Conservation (phyloP, 2,888 invertebrate genomes). For the Acleris holmiana region DNA sequence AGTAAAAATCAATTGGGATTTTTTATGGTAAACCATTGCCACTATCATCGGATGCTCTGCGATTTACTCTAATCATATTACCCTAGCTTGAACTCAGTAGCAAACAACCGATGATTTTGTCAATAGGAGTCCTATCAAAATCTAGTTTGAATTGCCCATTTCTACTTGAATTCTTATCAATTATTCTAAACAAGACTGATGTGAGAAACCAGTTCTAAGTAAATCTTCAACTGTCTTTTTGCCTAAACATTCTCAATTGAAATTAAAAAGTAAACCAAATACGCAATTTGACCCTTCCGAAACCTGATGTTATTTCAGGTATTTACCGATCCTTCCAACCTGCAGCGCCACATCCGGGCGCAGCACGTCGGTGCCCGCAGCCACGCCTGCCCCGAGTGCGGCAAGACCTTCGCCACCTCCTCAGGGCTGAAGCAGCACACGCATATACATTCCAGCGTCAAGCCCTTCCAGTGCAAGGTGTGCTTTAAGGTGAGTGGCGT, state of each 20-base stretch:
- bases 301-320: conserved; percentile 88
- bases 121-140: too few relatives aligned
- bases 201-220: too few relatives aligned
- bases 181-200: too few relatives aligned
- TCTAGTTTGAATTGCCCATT: too few relatives aligned
- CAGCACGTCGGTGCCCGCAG: conserved; percentile 98
- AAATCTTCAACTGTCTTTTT: too few relatives aligned
- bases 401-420: conserved; percentile 98
- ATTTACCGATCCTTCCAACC: conserved; percentile 98
- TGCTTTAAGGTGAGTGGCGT: conserved; percentile 92
- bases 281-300: conserved; percentile 66
- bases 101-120: too few relatives aligned
- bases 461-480: conserved; percentile 98
- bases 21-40: too few relatives aligned
- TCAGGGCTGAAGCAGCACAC: conserved; percentile 99
- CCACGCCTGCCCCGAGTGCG: conserved; percentile 99
- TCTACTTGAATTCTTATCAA: too few relatives aligned
- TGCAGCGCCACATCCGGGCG: conserved; percentile 97
- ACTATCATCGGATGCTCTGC: too few relatives aligned
- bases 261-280: not conserved
- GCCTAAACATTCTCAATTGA: conserved; percentile 3
- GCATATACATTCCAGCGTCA: conserved; percentile 99
- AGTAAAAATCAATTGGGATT: too few relatives aligned
- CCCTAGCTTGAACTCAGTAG: too few relatives aligned
- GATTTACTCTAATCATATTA: too few relatives aligned